Conservation (phyloP, 53 echinoderm and acorn worm genomes). For the Paelopatides confundens region DNA sequence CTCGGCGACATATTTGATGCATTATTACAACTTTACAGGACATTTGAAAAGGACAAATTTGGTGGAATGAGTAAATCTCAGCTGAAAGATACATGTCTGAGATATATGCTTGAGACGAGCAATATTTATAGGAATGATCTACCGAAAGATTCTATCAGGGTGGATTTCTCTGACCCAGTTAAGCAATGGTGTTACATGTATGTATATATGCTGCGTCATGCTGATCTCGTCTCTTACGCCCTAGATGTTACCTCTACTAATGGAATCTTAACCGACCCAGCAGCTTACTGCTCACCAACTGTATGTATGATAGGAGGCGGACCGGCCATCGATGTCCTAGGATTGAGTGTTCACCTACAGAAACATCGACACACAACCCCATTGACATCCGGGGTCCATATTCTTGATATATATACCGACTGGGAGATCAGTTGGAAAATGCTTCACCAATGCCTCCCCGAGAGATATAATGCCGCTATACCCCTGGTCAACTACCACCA, state of each 20-base stretch:
- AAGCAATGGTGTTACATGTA: neutral
- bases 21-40: neutral
- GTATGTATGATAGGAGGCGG: constrained; percentile 11
- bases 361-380: neutral
- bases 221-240: neutral
- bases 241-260: neutral
- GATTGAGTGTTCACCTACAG: neutral
- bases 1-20: constrained; percentile 7
- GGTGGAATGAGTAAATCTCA: neutral
- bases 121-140: neutral
- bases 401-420: neutral
- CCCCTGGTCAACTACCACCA: neutral
- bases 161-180: neutral
- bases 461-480: neutral
- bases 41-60: neutral
- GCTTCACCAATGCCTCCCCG: neutral
- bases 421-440: neutral
- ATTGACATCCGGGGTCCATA: neutral
- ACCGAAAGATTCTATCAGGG: neutral
- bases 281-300: neutral
- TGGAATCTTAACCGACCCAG: neutral
- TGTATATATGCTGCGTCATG: neutral
- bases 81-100: neutral
- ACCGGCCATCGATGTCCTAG: neutral
- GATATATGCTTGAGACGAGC: neutral